Evolutionary conservation across 2,797 vertebrate genomes (phyloP).

Genomic region (Halcyon badia): DNA sequence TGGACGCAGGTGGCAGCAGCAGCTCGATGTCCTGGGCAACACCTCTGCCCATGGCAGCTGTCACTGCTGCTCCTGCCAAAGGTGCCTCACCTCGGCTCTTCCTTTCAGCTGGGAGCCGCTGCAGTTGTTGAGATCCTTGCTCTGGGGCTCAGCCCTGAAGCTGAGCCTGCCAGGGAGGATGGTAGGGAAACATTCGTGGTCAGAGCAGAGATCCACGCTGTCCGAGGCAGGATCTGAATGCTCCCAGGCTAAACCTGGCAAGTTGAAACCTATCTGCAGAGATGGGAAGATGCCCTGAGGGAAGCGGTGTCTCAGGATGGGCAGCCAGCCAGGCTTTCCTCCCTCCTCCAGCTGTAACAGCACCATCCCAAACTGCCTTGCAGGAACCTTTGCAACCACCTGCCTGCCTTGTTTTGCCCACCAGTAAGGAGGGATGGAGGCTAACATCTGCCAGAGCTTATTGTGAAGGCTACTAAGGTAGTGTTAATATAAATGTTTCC

Average conservation of each 20-base stretch:
- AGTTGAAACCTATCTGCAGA: background rate
- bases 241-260: background rate
- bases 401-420: background rate
- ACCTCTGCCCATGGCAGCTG: background rate
- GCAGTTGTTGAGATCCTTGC: background rate
- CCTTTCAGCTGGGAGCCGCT: background rate
- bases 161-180: background rate
- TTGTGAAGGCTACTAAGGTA: background rate
- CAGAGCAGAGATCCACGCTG: accelerated
- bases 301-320: background rate
- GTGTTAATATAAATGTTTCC: background rate
- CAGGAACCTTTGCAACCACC: background rate
- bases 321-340: background rate
- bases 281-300: background rate
- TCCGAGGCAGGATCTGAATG: background rate
- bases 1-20: conserved; percentile 1
- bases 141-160: background rate
- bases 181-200: accelerated
- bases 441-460: background rate
- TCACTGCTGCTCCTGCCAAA: background rate
- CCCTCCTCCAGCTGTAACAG: background rate
- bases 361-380: background rate
- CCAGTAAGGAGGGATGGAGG: background rate
- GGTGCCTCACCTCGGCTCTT: accelerated
- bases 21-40: background rate